Evolutionary conservation across 2,113 vertebrate species (phyloP).

Genomic region (Phaethon lepturus): DNA sequence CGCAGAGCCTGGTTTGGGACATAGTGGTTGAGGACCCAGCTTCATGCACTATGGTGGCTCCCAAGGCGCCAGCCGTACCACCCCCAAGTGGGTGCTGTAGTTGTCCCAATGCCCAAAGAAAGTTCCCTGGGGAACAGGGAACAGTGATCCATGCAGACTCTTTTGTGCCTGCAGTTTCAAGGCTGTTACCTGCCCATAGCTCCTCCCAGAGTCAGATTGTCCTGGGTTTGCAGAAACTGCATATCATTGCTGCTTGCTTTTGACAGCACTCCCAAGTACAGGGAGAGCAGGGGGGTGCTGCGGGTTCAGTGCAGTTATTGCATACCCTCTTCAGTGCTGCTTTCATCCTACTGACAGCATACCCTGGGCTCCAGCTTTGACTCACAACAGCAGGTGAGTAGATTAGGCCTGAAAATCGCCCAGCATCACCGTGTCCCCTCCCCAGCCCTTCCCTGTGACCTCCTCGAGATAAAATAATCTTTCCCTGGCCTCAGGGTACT

Average conservation of each 20-base stretch:
- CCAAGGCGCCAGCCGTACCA: accelerated
- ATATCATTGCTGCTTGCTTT: background rate
- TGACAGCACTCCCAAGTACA: background rate
- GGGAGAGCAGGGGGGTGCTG: background rate
- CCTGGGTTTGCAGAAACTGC: background rate
- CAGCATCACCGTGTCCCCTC: background rate
- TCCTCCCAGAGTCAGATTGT: background rate
- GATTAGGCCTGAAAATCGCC: background rate
- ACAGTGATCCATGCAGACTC: background rate
- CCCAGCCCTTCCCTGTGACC: background rate
- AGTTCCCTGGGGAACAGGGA: background rate
- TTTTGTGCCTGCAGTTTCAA: background rate
- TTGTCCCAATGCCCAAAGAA: background rate
- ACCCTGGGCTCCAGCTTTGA: background rate
- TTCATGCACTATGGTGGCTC: background rate
- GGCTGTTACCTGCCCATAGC: background rate
- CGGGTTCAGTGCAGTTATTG: background rate
- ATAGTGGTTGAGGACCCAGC: accelerated
- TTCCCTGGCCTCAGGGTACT: background rate
- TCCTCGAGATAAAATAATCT: background rate
- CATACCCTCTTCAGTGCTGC: accelerated
- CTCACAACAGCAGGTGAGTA: background rate
- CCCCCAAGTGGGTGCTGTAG: too few relatives aligned
- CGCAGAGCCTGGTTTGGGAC: background rate
- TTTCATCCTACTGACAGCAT: background rate